A percentile compares a stretch with the other conserved stretches of the same genome.
These are phyloP conservation scores for Oceanodroma leucorhoa DNA, from an alignment of 2,797 vertebrate species.

Conservation along the genomic window DNA sequence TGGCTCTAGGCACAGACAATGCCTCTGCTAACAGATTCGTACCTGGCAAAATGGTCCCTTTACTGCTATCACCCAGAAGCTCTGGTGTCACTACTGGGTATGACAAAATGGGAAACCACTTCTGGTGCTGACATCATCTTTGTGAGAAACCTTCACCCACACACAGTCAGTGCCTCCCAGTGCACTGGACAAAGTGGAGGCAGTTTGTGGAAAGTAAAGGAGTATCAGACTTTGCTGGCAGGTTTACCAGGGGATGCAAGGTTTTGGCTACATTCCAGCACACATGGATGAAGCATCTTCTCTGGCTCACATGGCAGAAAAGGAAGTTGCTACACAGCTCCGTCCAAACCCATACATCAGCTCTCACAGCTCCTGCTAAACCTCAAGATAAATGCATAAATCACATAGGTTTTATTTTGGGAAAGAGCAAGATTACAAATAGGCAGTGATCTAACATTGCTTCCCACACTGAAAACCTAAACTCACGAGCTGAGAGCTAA, in stretches of 20 bases:
- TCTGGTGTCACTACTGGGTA: background rate
- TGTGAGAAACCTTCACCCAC: background rate
- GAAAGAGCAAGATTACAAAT: conserved; percentile 43
- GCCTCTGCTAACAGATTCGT: background rate
- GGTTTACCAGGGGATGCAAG: background rate
- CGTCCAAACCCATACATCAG: background rate
- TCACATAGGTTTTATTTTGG: conserved; percentile 12
- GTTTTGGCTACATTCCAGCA: background rate
- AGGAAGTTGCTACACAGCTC: background rate
- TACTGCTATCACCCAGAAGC: background rate
- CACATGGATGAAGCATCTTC: background rate
- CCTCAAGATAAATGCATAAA: background rate
- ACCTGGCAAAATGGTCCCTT: background rate
- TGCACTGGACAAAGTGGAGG: background rate
- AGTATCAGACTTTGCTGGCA: background rate
- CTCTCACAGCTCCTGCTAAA: background rate
- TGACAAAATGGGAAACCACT: background rate
- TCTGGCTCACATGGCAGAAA: background rate
- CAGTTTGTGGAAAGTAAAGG: background rate
- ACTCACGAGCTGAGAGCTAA: conserved; percentile 3
- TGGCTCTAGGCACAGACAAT: background rate
- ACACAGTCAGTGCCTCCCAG: background rate
- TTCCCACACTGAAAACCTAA: conserved; percentile 46
- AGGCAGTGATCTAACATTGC: conserved; percentile 25
- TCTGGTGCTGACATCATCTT: background rate